Conservation (phyloP, 2,888 invertebrate genomes). For the Tetramorium bicarinatum region DNA sequence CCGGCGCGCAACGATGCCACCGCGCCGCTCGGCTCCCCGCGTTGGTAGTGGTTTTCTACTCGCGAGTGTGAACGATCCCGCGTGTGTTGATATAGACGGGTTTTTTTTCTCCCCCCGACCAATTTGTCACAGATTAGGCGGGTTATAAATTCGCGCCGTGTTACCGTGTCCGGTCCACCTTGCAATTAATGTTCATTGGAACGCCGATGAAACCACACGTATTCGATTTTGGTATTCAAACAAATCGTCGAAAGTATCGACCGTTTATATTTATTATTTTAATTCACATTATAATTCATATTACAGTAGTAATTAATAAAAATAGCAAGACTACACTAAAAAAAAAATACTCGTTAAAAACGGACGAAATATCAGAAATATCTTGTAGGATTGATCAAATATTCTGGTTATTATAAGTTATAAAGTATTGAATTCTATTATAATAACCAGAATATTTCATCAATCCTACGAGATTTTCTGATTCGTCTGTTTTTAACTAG, state of each 20-base stretch:
- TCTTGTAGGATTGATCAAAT: too few relatives aligned
- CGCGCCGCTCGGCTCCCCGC: slow-evolving; percentile 5
- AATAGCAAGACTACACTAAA: neutral
- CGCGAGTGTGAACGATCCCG: slow-evolving; percentile 35
- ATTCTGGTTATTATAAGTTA: too few relatives aligned
- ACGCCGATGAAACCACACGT: slow-evolving; percentile 45
- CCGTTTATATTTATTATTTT: neutral
- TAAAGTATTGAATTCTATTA: too few relatives aligned
- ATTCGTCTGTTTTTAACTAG: too few relatives aligned
- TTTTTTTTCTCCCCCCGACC: slow-evolving; percentile 74
- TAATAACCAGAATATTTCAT: too few relatives aligned
- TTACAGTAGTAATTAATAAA: neutral
- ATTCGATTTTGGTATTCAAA: slow-evolving; percentile 20
- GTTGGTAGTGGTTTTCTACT: slow-evolving; percentile 7
- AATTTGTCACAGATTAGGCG: slow-evolving; percentile 84
- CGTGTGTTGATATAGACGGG: slow-evolving; percentile 56
- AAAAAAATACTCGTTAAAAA: too few relatives aligned
- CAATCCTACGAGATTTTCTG: too few relatives aligned
- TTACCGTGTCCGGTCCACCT: slow-evolving; percentile 70
- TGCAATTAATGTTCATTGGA: slow-evolving; percentile 71
- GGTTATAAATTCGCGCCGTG: slow-evolving; percentile 81
- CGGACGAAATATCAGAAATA: too few relatives aligned
- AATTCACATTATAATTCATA: too few relatives aligned
- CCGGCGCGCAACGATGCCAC: slow-evolving; percentile 28
- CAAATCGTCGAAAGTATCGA: neutral